Conservation (phyloP, 1,140 invertebrate species). For the Homarus americanus region DNA sequence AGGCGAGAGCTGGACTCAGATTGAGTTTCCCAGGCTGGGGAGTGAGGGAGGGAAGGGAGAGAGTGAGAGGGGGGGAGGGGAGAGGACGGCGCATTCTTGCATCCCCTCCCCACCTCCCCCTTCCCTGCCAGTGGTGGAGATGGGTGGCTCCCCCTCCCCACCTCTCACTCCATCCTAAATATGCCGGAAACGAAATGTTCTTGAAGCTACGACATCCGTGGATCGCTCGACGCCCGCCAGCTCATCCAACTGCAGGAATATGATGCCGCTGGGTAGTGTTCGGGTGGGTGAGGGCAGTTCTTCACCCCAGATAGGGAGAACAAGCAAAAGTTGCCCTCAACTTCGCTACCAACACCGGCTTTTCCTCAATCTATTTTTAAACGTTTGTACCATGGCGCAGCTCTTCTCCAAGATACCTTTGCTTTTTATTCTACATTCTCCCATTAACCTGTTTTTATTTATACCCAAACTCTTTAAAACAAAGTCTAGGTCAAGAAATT, state of each 20-base stretch:
- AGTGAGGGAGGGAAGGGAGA: not conserved
- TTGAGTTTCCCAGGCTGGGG: constrained; percentile 3
- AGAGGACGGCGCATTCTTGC: not conserved
- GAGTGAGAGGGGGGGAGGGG: not conserved
- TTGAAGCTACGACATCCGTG: not conserved
- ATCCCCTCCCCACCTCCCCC: not conserved
- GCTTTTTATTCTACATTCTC: too few relatives aligned
- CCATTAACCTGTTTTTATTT: not conserved
- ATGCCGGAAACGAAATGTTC: not conserved
- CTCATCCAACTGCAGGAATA: not conserved
- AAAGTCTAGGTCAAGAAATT: too few relatives aligned
- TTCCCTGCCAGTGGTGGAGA: not conserved
- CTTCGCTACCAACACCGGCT: constrained; percentile 11
- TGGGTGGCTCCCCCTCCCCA: not conserved
- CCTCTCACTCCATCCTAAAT: not conserved
- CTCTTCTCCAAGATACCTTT: too few relatives aligned
- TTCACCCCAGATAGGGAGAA: not conserved
- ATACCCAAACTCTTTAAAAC: not conserved
- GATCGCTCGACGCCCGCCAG: not conserved
- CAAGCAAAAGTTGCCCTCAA: not conserved
- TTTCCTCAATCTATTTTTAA: constrained; percentile 11
- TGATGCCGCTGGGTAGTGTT: not conserved
- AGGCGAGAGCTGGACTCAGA: not conserved
- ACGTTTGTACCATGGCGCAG: not conserved
- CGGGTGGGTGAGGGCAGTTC: not conserved